Evolutionary conservation across 2,888 invertebrate genomes (phyloP).

Genomic region (Pycnomerus fuliginosus): DNA sequence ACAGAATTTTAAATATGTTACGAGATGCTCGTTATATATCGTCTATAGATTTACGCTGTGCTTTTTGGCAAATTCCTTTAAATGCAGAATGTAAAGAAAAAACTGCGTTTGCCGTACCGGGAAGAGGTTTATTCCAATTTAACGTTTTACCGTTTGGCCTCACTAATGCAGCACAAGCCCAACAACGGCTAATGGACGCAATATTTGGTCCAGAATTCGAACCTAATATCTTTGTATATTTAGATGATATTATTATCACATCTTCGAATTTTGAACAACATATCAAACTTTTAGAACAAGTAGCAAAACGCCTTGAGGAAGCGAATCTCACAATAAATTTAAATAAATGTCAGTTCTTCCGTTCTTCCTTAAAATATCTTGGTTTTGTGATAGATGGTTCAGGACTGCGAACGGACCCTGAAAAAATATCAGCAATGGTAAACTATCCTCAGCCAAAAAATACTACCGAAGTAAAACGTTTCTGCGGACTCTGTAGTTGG

Average conservation of each 20-base stretch:
- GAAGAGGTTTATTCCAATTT: neutral
- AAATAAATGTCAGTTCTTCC: conserved; percentile 33
- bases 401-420: conserved; percentile 33
- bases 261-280: conserved; percentile 22
- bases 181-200: neutral
- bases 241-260: conserved; percentile 2
- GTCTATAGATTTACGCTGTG: conserved; percentile 3
- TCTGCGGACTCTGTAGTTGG: conserved; percentile 36
- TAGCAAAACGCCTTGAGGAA: conserved; percentile 16
- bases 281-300: conserved; percentile 24
- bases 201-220: conserved; percentile 1
- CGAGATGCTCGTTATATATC: neutral
- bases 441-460: conserved; percentile 31
- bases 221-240: neutral
- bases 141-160: neutral
- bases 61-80: conserved; percentile 6
- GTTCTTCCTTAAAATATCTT: conserved; percentile 28
- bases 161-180: neutral
- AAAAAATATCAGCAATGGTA: conserved; percentile 32
- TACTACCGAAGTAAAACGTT: conserved; percentile 34
- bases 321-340: conserved; percentile 33
- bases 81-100: neutral
- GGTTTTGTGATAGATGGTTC: conserved; percentile 32
- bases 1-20: conserved; percentile 3
- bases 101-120: neutral